Evolutionary conservation across 1,140 invertebrate species (phyloP).

Genomic region (Sogatella furcifera): DNA sequence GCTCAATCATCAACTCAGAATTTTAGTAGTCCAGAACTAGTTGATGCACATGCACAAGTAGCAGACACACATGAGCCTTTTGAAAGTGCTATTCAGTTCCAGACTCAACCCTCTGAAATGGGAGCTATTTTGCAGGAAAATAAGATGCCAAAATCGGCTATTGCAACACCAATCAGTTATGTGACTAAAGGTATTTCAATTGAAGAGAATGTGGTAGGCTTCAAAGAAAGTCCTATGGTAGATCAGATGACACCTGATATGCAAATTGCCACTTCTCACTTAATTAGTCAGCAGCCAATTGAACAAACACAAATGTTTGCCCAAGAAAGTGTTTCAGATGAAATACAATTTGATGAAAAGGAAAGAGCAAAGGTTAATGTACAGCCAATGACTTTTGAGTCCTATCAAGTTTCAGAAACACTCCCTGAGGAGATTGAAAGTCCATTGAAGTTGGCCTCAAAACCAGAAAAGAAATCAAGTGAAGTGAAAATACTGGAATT

Average conservation of each 20-base stretch:
- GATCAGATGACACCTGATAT: constrained; percentile 20
- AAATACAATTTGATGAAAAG: constrained; percentile 9
- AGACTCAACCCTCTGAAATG: constrained; percentile 17
- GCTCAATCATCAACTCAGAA: constrained; percentile 16
- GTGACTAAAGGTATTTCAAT: constrained; percentile 25
- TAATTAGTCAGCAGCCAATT: constrained; percentile 19
- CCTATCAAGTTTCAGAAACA: constrained; percentile 29
- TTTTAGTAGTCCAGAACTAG: constrained; percentile 22
- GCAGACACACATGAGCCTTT: constrained; percentile 24
- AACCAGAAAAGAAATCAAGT: constrained; percentile 29
- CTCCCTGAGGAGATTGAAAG: constrained; percentile 30
- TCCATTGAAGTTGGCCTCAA: constrained; percentile 27
- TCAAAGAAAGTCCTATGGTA: constrained; percentile 30
- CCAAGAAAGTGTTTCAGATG: constrained; percentile 24
- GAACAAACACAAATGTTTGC: constrained; percentile 17
- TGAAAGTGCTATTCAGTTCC: constrained; percentile 18
- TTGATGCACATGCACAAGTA: constrained; percentile 25
- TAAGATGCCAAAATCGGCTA: constrained; percentile 16
- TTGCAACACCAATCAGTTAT: constrained; percentile 19
- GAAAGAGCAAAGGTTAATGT: constrained; percentile 15
- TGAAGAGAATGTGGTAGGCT: constrained; percentile 30
- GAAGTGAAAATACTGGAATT: constrained; percentile 34
- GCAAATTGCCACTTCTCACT: constrained; percentile 21
- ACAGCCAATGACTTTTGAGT: constrained; percentile 20
- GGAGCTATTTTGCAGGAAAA: constrained; percentile 19